Base-by-base conservation (phyloP, 2,888 invertebrate genomes). In the Andrena minutula region DNA sequence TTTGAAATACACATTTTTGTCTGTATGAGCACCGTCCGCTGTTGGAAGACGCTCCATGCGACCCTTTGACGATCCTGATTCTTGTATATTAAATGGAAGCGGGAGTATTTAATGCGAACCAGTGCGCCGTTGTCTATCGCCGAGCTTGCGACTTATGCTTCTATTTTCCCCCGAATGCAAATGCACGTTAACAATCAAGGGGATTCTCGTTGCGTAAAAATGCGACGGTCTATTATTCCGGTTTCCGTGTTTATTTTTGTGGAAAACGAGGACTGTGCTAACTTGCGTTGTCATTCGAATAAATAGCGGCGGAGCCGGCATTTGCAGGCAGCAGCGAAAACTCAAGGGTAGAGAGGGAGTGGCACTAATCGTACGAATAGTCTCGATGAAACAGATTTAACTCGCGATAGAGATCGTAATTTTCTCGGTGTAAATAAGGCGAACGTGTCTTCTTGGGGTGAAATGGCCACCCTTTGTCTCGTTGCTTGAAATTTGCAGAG, bases 401-500 rank as follows among this genome's bases (percentile, higher is more conserved):
- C 16, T 41, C 41, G 41, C 12, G 12, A 41, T 41, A 12, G 41
- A 16, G 16, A 41, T 41, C 41, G 12, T 5, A 41, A 16, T 16
- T 41, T 16, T 16, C 4, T 1, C 12, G 41, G 41, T 16, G 41
- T 16, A 41, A 16, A 16, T 41, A 16, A 41, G 41, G 41, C n/a
- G 4, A 53, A 32, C 2, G 12, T 61, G 23, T 63, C 16, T 51
- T 51, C 35, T 2, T 2, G 0, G n/a, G 5, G 3, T 12, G 51
- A 8, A 35, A 58, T 26, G 20, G 2, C 16, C 3, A 26, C 12
- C 7, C 32, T 23, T 3, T 23, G 8, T 23, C 12, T 8, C 28
- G 8, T 16, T 32, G 51, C 30, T 58, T 65, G 72, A 83, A 75
- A 75, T 69, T 85, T 75, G 70, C 78, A 78, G 71, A 83, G 75